Conservation (phyloP, 92 coral and sea anemone species). For the Parazoanthus swiftii region DNA sequence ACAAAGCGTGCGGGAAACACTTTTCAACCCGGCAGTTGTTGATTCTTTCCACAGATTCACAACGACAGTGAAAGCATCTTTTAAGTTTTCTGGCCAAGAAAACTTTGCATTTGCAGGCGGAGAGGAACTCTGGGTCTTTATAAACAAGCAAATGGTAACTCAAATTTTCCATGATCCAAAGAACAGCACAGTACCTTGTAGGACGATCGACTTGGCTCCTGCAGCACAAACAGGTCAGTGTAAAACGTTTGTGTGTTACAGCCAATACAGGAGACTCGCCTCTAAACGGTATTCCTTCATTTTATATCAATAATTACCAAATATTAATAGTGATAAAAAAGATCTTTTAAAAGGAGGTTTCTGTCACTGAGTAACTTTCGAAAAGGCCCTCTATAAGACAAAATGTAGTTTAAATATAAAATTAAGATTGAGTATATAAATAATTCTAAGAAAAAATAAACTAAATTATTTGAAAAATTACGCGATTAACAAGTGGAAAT, state of each 20-base stretch:
- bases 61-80: constrained; percentile 75
- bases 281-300: neutral
- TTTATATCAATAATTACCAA: no score
- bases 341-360: no score
- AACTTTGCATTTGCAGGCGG: constrained; percentile 92
- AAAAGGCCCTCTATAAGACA: no score
- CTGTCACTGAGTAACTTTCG: no score
- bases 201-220: constrained; percentile 65
- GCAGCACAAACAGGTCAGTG: constrained; percentile 62
- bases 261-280: neutral
- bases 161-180: constrained; percentile 82
- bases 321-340: no score
- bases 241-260: neutral
- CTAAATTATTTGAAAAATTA: no score
- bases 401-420: no score
- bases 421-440: no score
- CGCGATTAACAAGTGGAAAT: no score
- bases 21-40: neutral
- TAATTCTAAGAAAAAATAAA: no score
- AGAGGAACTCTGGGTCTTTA: constrained; percentile 91
- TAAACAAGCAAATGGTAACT: constrained; percentile 74
- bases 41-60: constrained; percentile 66
- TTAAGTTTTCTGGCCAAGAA: constrained; percentile 87
- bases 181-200: constrained; percentile 68
- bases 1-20: neutral